phyloP scores from a whole-genome alignment of 2,797 vertebrate species.

The Pachyuromys duprasi region DNA sequence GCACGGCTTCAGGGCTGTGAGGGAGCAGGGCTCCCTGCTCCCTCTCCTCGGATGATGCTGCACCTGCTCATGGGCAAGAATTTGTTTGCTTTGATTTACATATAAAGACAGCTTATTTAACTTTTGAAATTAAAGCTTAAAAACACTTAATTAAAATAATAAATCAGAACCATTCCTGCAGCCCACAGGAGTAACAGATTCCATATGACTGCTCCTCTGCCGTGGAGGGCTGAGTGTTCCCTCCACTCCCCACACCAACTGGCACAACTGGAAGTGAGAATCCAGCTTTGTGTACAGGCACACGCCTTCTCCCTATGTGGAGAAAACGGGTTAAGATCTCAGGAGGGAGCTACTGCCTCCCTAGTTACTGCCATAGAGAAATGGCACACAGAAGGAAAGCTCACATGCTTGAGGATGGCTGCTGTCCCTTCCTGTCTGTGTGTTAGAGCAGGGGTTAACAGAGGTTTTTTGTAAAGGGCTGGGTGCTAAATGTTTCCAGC shows the following conservation, averaged over 20 bases:
- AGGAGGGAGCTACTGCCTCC: fast-evolving
- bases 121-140: slow-evolving; percentile 84
- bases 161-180: slow-evolving; percentile 81
- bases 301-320: background rate
- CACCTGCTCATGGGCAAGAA: slow-evolving; percentile 53
- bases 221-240: no score
- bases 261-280: background rate
- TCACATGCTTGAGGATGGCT: fast-evolving
- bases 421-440: background rate
- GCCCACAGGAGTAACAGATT: slow-evolving; percentile 26
- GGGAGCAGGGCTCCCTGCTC: fast-evolving
- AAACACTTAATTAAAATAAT: slow-evolving; percentile 85
- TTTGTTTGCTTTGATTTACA: slow-evolving; percentile 66
- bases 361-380: background rate
- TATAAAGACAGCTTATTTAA: slow-evolving; percentile 65
- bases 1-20: no score
- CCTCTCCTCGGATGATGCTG: slow-evolving; percentile 11
- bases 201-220: background rate
- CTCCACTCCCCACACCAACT: background rate
- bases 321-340: background rate
- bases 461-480: background rate
- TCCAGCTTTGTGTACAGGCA: background rate
- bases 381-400: fast-evolving
- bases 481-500: background rate
- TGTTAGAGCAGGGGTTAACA: background rate